Evolutionary conservation across 2,113 vertebrate species (phyloP), one percentile per base, ranked within the genome.

Genomic region (Tragelaphus buxtoni): DNA sequence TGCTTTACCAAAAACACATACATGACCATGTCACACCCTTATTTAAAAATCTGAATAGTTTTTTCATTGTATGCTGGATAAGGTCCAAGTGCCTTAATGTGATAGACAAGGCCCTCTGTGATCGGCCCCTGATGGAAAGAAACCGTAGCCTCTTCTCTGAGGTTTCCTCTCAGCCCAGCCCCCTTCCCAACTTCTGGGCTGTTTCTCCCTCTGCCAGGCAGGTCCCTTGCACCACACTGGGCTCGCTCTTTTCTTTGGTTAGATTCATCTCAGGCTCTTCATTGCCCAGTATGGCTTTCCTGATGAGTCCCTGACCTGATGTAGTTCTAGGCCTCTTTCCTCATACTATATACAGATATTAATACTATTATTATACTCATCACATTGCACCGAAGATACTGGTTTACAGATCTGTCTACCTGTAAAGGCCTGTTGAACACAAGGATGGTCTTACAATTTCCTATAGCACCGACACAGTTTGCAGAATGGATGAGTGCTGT

Each of bases 41-140:
- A 56, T 77, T 95, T 80, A 87, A 74, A 63, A 92, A 17, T 42
- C 20, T 24, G n/a, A 85, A n/a, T 63, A 32, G 26, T 88, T 81
- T 94, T 32, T 72, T 96, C 32, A 14, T 56, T 80, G 88, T 61
- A 45, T 4, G 14, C 5, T 85, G 17, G 24, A 35, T 72, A 53
- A 85, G 77, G 35, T 32, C 39, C 72, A 92, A 49, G 39, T 12
- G 56, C n/a, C 39, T 89, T 63, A 8, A 30, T 0, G 2, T 32
- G 81, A 28, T 16, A 53, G 61, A 81, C 5, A 45, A 90, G 22
- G 49, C 51, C 32, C 58, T 92, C 39, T 80, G 77, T 55, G 72
- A 28, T 6, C 0, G 2, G 5, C 8, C 14, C 53, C 39, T 30
- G 80, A 18, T 35, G 0, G 0, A 77, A 8, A 32, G 74, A 77